A percentile compares a stretch with the other conserved stretches of the same genome.
These are phyloP conservation scores for Lucilia sericata DNA, from an alignment of 1,140 invertebrate species.

Conservation along the genomic window DNA sequence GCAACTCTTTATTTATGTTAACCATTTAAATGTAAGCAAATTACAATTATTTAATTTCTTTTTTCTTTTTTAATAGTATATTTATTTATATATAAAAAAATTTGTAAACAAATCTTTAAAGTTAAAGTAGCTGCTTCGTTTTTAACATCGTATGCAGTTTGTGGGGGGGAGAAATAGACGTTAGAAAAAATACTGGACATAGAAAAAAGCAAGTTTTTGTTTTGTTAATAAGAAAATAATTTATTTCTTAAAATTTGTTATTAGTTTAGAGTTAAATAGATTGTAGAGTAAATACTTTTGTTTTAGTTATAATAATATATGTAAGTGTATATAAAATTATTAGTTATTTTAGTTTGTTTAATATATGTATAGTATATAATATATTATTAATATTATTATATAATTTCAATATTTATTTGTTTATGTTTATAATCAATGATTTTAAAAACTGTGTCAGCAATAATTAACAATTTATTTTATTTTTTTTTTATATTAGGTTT, in stretches of 20 bases:
- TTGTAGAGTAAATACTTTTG: constrained; percentile 24
- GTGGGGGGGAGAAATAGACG: not conserved
- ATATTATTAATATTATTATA: constrained; percentile 5
- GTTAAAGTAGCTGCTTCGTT: not conserved
- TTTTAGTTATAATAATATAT: not conserved
- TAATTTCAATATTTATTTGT: not conserved
- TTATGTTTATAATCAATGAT: constrained; percentile 25
- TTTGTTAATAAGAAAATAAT: not conserved
- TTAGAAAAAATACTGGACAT: constrained; percentile 13
- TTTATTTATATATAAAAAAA: not conserved
- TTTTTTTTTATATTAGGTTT: not conserved
- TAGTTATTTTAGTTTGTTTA: constrained; percentile 14
- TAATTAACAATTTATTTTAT: constrained; percentile 35
- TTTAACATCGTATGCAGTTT: not conserved
- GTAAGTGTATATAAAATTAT: constrained; percentile 35
- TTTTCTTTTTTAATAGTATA: not conserved
- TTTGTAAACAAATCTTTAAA: not conserved
- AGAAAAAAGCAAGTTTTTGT: constrained; percentile 7
- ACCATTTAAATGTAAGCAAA: not conserved
- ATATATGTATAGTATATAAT: constrained; percentile 23
- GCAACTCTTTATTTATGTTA: not conserved
- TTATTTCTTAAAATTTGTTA: constrained; percentile 6
- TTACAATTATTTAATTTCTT: not conserved
- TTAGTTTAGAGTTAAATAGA: constrained; percentile 2
- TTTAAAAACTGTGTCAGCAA: constrained; percentile 38